Base-by-base conservation (phyloP, 1,140 invertebrate species). In the Bombus soroeensis region DNA sequence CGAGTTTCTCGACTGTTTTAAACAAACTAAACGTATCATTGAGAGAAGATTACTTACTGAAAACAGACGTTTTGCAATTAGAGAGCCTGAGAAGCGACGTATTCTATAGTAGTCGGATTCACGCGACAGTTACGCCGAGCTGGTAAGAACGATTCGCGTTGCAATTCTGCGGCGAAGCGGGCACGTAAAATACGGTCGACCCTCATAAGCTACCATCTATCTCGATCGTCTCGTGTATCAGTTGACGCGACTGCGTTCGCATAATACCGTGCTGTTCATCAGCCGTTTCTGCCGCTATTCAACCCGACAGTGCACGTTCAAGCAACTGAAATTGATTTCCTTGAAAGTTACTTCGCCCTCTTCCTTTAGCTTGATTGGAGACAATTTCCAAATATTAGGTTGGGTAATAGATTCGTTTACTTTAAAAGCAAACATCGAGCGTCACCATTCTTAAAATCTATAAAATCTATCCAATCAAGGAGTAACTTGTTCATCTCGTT, bases 121-220 rank as follows among this genome's bases (percentile, higher is more conserved):
- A 37, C 41, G 34, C 39, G 64, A 53, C 32, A 39, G 39, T 79
- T 80, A 32, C 25, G 39, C 47, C 25, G 41, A 25, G 76, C 47
- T 6, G 1, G 6, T 13, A 47, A 68, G 66, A 71, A 25, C 66
- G 64, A 15, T 57, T 37, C n/a, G 37, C 62, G 10, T 12, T 41
- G 70, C 78, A 59, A 74, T 81, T 70, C 70, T 22, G 32, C 28
- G 41, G 6, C 10, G 32, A 41, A 73, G 39, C 28, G 43, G 13
- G 71, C 37, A 47, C 62, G 25, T 88, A 81, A 85, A 89, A 88
- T 88, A 86, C 68, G 78, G 47, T 68, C 32, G 78, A 77, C 76
- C 86, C 83, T 89, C 77, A 41, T 89, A 89, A 89, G 79, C 81
- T 86, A 32, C 68, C 72, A 74, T 88, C 75, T 73, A 70, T 81